Percentiles rank a stretch among this genome's conserved stretches.
phyloP scores from a whole-genome alignment of 2,888 invertebrate genomes.

The Drosophila putrida region DNA sequence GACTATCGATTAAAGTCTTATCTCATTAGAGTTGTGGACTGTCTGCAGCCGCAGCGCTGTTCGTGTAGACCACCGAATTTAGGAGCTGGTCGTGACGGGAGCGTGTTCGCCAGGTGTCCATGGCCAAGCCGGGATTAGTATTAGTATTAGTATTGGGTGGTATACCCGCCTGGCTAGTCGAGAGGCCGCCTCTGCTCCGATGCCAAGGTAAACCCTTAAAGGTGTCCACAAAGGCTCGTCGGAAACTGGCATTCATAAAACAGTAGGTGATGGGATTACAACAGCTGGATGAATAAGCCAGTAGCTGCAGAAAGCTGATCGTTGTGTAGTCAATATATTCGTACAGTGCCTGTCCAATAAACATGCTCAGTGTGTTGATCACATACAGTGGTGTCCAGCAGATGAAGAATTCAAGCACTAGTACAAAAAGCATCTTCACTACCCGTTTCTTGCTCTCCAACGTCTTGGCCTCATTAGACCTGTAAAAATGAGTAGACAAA shows the following conservation, averaged over 20 bases:
- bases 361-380: conserved; percentile 91
- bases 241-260: conserved; percentile 95
- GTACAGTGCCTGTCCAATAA: conserved; percentile 89
- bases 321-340: conserved; percentile 90
- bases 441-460: conserved; percentile 86
- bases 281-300: conserved; percentile 93
- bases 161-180: conserved; percentile 54
- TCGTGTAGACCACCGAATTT: conserved; percentile 62
- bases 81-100: conserved; percentile 61
- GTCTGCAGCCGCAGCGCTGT: conserved; percentile 47
- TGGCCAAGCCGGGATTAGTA: conserved; percentile 42
- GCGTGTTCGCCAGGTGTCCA: conserved; percentile 55
- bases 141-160: too few relatives aligned
- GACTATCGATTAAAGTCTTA: too few relatives aligned
- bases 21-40: conserved; percentile 58
- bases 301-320: conserved; percentile 90
- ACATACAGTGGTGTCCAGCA: conserved; percentile 96
- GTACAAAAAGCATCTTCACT: conserved; percentile 94
- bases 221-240: conserved; percentile 87
- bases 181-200: conserved; percentile 32
- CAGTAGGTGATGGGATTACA: conserved; percentile 97
- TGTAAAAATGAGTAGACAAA: conserved; percentile 3
- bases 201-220: conserved; percentile 68
- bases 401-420: conserved; percentile 96
- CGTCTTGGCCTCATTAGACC: conserved; percentile 67